phyloP scores from a whole-genome alignment of 2,888 invertebrate species.

The Cataglyphis rosenhaueri region DNA sequence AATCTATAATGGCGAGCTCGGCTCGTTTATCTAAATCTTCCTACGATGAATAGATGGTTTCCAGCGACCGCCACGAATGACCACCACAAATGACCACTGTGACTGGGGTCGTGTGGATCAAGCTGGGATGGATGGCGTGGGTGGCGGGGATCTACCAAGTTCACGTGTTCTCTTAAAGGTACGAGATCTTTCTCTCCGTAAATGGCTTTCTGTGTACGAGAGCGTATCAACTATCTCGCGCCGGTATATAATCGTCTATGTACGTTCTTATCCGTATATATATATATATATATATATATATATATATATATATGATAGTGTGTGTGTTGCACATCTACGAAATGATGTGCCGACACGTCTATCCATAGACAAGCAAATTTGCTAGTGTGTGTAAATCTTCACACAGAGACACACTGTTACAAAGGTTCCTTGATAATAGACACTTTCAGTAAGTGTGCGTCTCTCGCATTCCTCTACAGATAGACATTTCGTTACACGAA shows the following conservation, averaged over 20 bases:
- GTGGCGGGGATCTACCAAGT: constrained; percentile 62
- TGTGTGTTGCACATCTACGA: background rate
- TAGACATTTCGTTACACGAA: constrained; percentile 17
- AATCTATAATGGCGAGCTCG: constrained; percentile 42
- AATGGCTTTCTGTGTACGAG: constrained; percentile 57
- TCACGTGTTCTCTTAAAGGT: constrained; percentile 59
- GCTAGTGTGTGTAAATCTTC: background rate
- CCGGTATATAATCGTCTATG: constrained; percentile 24
- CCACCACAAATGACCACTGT: constrained; percentile 60
- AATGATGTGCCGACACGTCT: background rate
- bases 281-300: background rate
- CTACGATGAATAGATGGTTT: constrained; percentile 42
- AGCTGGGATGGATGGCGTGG: constrained; percentile 55
- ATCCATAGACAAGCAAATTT: background rate
- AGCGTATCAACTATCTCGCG: constrained; percentile 17
- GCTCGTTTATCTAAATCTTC: constrained; percentile 54
- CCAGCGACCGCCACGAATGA: constrained; percentile 51
- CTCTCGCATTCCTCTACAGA: constrained; percentile 17
- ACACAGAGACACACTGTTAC: background rate
- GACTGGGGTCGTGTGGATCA: constrained; percentile 64
- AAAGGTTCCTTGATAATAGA: background rate
- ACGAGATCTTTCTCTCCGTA: constrained; percentile 52
- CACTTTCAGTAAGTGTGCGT: constrained; percentile 3
- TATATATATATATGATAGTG: background rate
- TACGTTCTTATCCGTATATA: background rate